These are phyloP conservation scores for Trypoxylon attenuatum DNA, from an alignment of 2,888 invertebrate species.

Conservation along the genomic window DNA sequence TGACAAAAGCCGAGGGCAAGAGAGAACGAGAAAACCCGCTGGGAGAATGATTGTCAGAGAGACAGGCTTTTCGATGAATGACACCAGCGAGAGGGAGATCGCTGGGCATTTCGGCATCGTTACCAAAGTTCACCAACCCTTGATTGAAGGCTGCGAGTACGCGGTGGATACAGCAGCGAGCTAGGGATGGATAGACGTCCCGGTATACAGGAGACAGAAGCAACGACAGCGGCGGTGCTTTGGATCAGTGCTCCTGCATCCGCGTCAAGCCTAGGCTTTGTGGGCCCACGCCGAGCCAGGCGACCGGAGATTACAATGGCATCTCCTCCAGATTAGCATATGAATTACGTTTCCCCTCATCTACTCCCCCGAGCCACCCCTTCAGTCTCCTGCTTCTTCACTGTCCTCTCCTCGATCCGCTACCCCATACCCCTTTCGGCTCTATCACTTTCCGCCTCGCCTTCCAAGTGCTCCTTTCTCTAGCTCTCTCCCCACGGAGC, in stretches of 20 bases:
- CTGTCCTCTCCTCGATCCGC: conserved; percentile 18
- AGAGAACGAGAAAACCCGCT: not conserved
- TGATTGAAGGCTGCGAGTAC: conserved; percentile 64
- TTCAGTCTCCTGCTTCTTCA: conserved; percentile 38
- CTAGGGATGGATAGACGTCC: conserved; percentile 61
- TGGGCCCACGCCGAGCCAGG: conserved; percentile 65
- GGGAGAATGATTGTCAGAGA: not conserved
- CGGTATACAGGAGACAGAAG: conserved; percentile 17
- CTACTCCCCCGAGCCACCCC: conserved; percentile 37
- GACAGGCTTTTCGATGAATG: conserved; percentile 17
- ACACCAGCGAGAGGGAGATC: conserved; percentile 8
- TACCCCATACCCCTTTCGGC: too few species aligned
- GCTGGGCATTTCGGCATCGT: conserved; percentile 44
- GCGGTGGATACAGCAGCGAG: conserved; percentile 55
- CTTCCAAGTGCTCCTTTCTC: conserved; percentile 8
- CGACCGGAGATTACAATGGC: conserved; percentile 75
- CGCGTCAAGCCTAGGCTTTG: conserved; percentile 72
- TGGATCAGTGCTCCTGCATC: conserved; percentile 69
- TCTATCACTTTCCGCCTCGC: conserved; percentile 14
- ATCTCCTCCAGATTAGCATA: conserved; percentile 74
- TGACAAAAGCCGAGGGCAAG: not conserved
- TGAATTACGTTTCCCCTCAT: conserved; percentile 69
- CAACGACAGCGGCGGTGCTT: conserved; percentile 45
- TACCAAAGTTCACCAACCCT: conserved; percentile 64
- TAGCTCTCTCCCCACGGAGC: conserved; percentile 4